A percentile compares a stretch with the other conserved stretches of the same genome.
Evolutionary conservation across 2,113 vertebrate genomes (phyloP).

Genomic region (Otolemur garnettii): DNA sequence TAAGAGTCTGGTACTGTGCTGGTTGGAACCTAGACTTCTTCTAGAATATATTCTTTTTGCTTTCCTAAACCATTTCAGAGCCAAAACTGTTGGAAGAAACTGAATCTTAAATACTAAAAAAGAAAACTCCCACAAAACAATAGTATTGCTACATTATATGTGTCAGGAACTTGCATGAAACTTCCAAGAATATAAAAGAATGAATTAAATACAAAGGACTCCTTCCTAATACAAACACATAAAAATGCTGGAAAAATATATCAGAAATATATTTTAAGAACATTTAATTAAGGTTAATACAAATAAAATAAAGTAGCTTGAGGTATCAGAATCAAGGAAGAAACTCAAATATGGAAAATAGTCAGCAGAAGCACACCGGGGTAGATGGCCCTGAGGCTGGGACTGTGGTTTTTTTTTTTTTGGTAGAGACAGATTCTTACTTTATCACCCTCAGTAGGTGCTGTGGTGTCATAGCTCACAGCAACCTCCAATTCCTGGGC

Average conservation of each 20-base stretch:
- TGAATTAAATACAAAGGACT: neutral
- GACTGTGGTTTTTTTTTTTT: neutral
- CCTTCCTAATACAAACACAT: neutral
- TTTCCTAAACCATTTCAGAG: conserved; percentile 2
- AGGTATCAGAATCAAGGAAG: neutral
- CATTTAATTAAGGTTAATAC: neutral
- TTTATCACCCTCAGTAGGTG: no score
- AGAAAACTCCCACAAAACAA: neutral
- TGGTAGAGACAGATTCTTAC: no score
- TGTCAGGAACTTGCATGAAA: neutral
- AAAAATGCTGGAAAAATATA: neutral
- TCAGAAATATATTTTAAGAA: neutral
- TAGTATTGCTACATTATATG: neutral
- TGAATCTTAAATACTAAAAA: neutral
- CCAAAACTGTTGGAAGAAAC: neutral
- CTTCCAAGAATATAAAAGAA: neutral
- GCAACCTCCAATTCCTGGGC: no score
- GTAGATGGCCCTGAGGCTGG: neutral
- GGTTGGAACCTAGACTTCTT: neutral
- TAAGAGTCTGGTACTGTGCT: neutral
- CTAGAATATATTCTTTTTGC: neutral
- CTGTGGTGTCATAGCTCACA: no score
- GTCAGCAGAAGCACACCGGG: neutral
- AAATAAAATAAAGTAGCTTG: neutral
- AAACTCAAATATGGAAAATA: neutral